These are phyloP conservation scores for Copidosoma floridanum DNA, from an alignment of 1,140 invertebrate genomes.

Conservation along the genomic window DNA sequence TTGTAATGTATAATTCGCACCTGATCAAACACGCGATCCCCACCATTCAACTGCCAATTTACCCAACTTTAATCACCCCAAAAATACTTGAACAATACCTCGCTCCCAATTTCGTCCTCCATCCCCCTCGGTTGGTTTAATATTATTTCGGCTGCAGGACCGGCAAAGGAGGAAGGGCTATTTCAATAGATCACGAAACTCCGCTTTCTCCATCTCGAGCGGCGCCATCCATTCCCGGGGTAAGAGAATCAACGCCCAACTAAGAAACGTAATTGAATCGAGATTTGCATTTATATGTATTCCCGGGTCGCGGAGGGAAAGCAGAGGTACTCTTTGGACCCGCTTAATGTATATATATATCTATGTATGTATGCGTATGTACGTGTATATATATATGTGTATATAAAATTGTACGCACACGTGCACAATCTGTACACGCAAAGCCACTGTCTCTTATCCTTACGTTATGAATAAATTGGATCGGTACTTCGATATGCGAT, in stretches of 20 bases:
- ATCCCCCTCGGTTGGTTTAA: too few species aligned
- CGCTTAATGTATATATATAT: too few species aligned
- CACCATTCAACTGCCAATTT: too few species aligned
- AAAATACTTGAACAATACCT: too few species aligned
- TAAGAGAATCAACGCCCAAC: constrained; percentile 13
- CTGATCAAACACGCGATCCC: too few species aligned
- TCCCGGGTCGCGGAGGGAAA: neutral
- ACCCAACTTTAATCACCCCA: too few species aligned
- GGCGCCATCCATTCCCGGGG: neutral
- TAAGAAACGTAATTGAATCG: constrained; percentile 20
- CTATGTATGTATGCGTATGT: too few species aligned
- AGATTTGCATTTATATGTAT: constrained; percentile 26
- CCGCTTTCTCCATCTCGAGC: neutral
- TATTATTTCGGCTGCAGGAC: constrained; percentile 10
- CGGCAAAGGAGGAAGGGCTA: too few species aligned
- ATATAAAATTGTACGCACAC: neutral
- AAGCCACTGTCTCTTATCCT: neutral
- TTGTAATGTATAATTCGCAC: too few species aligned
- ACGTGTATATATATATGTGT: too few species aligned
- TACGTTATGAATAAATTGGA: constrained; percentile 36
- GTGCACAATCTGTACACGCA: neutral
- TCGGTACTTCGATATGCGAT: constrained; percentile 36
- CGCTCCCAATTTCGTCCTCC: too few species aligned
- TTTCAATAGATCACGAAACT: constrained; percentile 9
- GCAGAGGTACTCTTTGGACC: too few species aligned